These are phyloP conservation scores for Phthorimaea operculella DNA, from an alignment of 1,140 invertebrate genomes.

Conservation along the genomic window DNA sequence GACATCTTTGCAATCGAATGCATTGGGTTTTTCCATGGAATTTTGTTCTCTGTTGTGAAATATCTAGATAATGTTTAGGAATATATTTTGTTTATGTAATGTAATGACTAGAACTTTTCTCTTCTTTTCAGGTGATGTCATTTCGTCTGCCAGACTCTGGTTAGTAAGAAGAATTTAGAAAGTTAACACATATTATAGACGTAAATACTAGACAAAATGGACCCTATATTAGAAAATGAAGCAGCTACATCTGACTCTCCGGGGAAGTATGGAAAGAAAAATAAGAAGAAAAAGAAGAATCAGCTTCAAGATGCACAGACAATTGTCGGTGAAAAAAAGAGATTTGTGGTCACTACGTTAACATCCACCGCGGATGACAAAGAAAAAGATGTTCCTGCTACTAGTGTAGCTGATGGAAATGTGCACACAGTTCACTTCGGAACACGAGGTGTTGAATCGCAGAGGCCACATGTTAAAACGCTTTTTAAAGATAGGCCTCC, in stretches of 20 bases:
- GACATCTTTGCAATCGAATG: too few relatives aligned
- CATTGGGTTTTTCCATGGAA: too few relatives aligned
- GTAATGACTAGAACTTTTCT: slow-evolving; percentile 16
- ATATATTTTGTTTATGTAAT: neutral
- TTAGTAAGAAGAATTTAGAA: slow-evolving; percentile 36
- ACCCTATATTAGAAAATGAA: slow-evolving; percentile 65
- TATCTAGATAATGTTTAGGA: too few relatives aligned
- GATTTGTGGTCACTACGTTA: slow-evolving; percentile 58
- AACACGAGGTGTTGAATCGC: slow-evolving; percentile 56
- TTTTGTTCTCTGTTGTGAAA: too few relatives aligned
- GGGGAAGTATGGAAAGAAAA: slow-evolving; percentile 52
- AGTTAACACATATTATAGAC: slow-evolving; percentile 9
- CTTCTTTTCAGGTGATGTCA: slow-evolving; percentile 43
- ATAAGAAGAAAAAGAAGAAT: slow-evolving; percentile 58
- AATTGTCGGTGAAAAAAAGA: slow-evolving; percentile 51
- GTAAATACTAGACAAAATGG: slow-evolving; percentile 40
- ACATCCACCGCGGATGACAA: slow-evolving; percentile 38
- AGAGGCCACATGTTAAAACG: slow-evolving; percentile 54
- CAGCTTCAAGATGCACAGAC: slow-evolving; percentile 39
- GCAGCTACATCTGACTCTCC: slow-evolving; percentile 47
- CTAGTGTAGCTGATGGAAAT: slow-evolving; percentile 44
- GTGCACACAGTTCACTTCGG: slow-evolving; percentile 60
- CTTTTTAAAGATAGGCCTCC: slow-evolving; percentile 55
- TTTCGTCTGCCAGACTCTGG: slow-evolving; percentile 39
- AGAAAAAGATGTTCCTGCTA: slow-evolving; percentile 40